These are phyloP conservation scores for Thryonomys swinderianus DNA, from an alignment of 2,113 vertebrate genomes.

Conservation along the genomic window DNA sequence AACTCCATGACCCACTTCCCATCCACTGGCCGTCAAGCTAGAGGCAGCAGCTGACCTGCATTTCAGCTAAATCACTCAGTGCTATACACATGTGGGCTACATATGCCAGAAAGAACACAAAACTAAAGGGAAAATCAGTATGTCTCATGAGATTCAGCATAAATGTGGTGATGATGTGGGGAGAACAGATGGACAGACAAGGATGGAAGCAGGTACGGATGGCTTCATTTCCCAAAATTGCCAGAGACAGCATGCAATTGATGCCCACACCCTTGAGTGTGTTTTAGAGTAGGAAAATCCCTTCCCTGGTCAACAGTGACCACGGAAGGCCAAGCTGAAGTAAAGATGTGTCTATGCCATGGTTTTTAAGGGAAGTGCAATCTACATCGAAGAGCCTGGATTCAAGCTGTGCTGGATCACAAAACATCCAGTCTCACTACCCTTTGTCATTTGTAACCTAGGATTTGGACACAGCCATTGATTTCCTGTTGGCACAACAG, in stretches of 20 bases:
- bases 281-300: neutral
- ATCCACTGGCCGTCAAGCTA: neutral
- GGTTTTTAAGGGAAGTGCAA: neutral
- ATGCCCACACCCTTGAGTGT: neutral
- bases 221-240: too few species aligned
- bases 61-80: slow-evolving; percentile 17
- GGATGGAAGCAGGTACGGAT: neutral
- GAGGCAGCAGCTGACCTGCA: neutral
- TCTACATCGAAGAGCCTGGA: neutral
- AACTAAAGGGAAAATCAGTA: neutral
- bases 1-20: neutral
- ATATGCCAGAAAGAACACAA: neutral
- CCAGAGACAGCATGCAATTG: neutral
- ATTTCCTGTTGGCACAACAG: neutral
- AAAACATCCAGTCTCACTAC: neutral
- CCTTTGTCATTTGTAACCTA: neutral
- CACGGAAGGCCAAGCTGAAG: neutral
- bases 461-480: neutral
- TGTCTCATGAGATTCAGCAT: neutral
- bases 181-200: neutral
- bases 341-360: neutral
- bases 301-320: neutral
- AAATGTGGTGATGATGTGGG: neutral
- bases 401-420: neutral
- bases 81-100: neutral